Base-by-base conservation (phyloP, 2,888 invertebrate species). In the Anthrax anthrax region DNA sequence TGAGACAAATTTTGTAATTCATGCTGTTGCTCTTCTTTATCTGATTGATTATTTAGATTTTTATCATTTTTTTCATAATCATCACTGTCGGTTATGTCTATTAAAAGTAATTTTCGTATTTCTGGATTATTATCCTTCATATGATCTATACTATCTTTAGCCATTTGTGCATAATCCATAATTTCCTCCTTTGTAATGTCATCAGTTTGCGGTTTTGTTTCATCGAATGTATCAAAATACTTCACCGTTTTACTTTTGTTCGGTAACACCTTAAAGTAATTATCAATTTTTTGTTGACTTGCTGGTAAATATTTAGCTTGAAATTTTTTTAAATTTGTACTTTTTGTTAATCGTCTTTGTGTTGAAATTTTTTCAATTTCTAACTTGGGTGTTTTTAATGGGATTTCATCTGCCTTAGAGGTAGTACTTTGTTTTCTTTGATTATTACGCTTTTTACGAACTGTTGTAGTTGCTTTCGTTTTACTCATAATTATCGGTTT, bases 271-370 rank as follows among this genome's bases (percentile, higher is more conserved):
- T 36, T 29, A 27, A 51, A 51, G 42, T 42, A 51, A 10, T 43
- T 41, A 42, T 48, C 38, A 27, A 51, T 44, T 12, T 36, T 46
- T 5, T 29, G 44, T 39, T 51, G 51, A 43, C 29, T 47, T 17
- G 42, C 17, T n/a, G 50, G 48, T 23, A 46, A 39, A 39, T 45
- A 37, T 37, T 51, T 51, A 10, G 13, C 39, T 2, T 43, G 23
- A 44, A 50, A 46, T 18, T 39, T 50, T 36, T 51, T 51, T 9
- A 51, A 37, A 46, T 51, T 50, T 18, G 51, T 50, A 8, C 42
- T 48, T n/a, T 34, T 50, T 23, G 51, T 51, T n/a, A 51, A 39
- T 38, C 45, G 47, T 4, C 51, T 42, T 34, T 37, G 36, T 9
- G n/a, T 19, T 5, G 23, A 9, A 10, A 29, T 41, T 34, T 23